Evolutionary conservation across 2,113 vertebrate species (phyloP), one percentile per base, ranked within the genome.

Genomic region (Steatornis caripensis): DNA sequence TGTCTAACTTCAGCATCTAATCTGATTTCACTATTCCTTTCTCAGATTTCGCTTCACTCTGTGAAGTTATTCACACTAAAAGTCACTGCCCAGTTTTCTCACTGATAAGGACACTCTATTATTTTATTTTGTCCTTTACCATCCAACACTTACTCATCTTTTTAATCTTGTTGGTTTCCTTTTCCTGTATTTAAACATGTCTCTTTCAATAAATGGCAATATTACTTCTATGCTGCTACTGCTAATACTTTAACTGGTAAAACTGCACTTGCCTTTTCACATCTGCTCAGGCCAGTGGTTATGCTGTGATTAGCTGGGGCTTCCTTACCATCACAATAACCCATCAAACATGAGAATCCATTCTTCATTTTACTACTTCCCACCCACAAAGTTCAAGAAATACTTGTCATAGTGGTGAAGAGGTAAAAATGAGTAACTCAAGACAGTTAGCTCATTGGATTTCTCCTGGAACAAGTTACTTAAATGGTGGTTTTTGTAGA

Each of bases 351-450:
- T 78, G 61, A 93, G 80, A 96, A 95, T 89, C 65, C 61, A 79
- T 87, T 57, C 61, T 43, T 82, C 39, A 36, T 90, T 94, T 95
- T 83, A 82, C 84, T 94, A 90, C 37, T 61, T 95, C 34, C 60
- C 69, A 84, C 91, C 72, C 74, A 87, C 37, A 82, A 93, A 30
- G 87, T 91, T 96, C 82, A 94, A 90, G 75, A 96, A 96, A 95
- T 5, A 34, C 68, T 91, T 95, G 78, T 90, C 90, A 84, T 34
- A 91, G 70, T 69, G 66, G 84, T 93, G 71, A 96, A 96, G 71
- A 79, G 62, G 71, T 94, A 95, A 94, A 95, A 95, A 94, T 90
- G n/a, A 93, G 64, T 96, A 94, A 92, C 46, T 96, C 75, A 66
- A 94, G 72, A 94, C 94, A 46, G 71, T 94, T 87, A 89, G 15